Percentiles rank a stretch among this genome's conserved stretches.
phyloP scores from a whole-genome alignment of 2,113 vertebrate genomes.

The Phyllostomus discolor region DNA sequence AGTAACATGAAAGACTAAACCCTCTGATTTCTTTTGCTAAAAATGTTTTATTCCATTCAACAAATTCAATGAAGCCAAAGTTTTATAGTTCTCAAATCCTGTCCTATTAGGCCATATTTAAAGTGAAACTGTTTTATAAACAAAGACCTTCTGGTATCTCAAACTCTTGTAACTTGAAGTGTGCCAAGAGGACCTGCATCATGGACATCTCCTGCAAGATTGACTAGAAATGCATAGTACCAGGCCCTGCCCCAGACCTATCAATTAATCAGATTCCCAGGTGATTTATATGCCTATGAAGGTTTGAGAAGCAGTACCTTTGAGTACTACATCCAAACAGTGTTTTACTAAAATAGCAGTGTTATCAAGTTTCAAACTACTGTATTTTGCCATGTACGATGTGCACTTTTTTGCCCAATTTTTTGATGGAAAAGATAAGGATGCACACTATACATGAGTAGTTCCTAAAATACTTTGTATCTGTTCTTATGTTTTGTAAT shows the following conservation, averaged over 20 bases:
- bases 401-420: too few species aligned
- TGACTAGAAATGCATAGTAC: not conserved
- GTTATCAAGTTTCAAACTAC: conserved; percentile 14
- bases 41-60: conserved; percentile 15
- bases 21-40: not conserved
- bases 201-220: not conserved
- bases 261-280: not conserved
- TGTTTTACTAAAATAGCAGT: not conserved
- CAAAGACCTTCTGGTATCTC: not conserved
- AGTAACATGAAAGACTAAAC: not conserved
- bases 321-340: not conserved
- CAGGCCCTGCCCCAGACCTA: not conserved
- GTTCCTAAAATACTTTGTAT: too few species aligned
- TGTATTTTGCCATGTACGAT: too few species aligned
- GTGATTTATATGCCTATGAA: not conserved
- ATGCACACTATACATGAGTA: too few species aligned
- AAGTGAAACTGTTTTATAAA: not conserved
- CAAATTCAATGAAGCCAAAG: not conserved
- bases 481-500: too few species aligned
- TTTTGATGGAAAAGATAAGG: too few species aligned
- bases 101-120: not conserved
- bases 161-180: not conserved
- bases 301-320: not conserved
- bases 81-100: conserved; percentile 37
- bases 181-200: not conserved